phyloP scores from a whole-genome alignment of 2,113 vertebrate genomes.

The Hippoglossus stenolepis region DNA sequence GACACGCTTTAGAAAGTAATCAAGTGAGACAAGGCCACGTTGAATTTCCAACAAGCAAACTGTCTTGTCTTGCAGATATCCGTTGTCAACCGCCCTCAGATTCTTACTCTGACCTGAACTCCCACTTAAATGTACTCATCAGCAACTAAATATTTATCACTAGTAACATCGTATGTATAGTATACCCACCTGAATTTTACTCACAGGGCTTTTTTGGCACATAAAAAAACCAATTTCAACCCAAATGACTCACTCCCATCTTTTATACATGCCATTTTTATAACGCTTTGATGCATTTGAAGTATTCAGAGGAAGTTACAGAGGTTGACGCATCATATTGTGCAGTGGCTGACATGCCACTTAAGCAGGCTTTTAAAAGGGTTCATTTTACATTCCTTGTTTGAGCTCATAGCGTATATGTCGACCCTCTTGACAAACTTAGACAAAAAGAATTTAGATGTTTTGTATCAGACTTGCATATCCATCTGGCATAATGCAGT shows the following conservation, averaged over 20 bases:
- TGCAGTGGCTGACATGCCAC: slow-evolving; percentile 8
- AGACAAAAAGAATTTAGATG: background rate
- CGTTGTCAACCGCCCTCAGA: no score
- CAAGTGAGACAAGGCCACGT: no score
- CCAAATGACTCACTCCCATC: background rate
- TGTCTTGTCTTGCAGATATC: no score
- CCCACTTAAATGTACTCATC: no score
- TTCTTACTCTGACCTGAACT: no score
- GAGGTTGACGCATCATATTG: slow-evolving; percentile 15
- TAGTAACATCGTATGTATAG: background rate
- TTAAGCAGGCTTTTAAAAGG: slow-evolving; percentile 15
- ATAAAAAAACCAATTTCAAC: no score
- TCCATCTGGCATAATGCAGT: background rate
- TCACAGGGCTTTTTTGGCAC: background rate
- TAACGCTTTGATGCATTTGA: slow-evolving; percentile 8
- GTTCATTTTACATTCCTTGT: background rate
- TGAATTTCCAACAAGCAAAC: background rate
- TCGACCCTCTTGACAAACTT: background rate
- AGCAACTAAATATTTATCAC: no score
- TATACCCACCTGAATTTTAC: background rate
- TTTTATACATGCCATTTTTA: slow-evolving; percentile 17
- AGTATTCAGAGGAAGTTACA: slow-evolving; percentile 25
- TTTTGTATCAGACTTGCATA: background rate
- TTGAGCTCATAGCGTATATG: background rate
- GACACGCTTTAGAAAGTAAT: no score